Base-by-base conservation (phyloP, 2,888 invertebrate species). In the Anodontia alba region DNA sequence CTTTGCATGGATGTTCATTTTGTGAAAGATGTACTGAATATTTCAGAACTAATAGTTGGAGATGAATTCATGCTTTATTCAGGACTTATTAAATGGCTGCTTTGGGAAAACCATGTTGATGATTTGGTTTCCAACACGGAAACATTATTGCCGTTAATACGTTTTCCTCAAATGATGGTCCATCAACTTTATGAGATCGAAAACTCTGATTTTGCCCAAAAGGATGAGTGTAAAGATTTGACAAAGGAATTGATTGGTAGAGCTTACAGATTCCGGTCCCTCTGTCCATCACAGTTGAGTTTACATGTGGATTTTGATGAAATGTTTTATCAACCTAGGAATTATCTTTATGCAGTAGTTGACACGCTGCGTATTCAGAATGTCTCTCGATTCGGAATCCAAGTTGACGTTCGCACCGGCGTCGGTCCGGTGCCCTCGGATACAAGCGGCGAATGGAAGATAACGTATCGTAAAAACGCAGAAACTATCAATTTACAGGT, bases 331-430 rank as follows among this genome's bases (percentile, higher is more conserved):
- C 77, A 88, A 72, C 94, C 94, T 0, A 86, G 94, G 54, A 93
- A 94, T 86, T 94, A 94, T 89, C 85, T 90, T 31, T 92, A 93
- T 51, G 81, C 94, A 33, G 88, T 90, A 0, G 94, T 94, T 7
- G 94, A 94, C 83, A 92, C 90, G 0, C 93, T 94, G 0, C 90
- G 92, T 17, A 93, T 94, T 91, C 94, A 94, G 86, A 94, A 94
- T 81, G 93, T 93, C 0, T 82, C 94, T 20, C 86, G 94, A 26
- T 94, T 94, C 83, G 94, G 94, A 5, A 93, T 94, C 38, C 94
- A 94, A 81, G 94, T 94, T 1, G 94, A 94, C 81, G 94, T 94
- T 0, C 88, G 90, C 42, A 94, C 93, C n/a, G 92, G 92, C 76
- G 90, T 91, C 5, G 93, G 94, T 1, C 93, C 94, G 0, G 94